phyloP scores from a whole-genome alignment of 2,888 invertebrate species.

The Hypena proboscidalis region DNA sequence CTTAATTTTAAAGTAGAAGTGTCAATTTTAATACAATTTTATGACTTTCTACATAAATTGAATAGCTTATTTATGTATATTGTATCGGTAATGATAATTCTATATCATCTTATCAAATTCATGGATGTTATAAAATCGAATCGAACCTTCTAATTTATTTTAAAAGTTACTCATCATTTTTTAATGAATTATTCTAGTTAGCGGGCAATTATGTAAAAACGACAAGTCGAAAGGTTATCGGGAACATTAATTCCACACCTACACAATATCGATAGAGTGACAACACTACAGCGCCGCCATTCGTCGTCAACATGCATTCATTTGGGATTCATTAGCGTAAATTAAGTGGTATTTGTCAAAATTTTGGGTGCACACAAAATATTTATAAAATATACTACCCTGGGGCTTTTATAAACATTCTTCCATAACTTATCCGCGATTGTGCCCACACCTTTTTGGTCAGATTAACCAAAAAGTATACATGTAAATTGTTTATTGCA shows the following conservation, averaged over 20 bases:
- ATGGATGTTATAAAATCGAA: slow-evolving; percentile 13
- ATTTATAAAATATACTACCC: slow-evolving; percentile 74
- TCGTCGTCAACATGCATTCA: slow-evolving; percentile 72
- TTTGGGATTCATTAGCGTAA: slow-evolving; percentile 81
- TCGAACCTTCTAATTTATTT: slow-evolving; percentile 23
- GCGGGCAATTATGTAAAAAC: slow-evolving; percentile 35
- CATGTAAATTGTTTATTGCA: slow-evolving; percentile 60
- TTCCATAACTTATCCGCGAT: slow-evolving; percentile 62
- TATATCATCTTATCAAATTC: slow-evolving; percentile 12
- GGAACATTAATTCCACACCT: slow-evolving; percentile 53
- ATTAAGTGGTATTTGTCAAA: slow-evolving; percentile 84
- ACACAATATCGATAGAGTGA: slow-evolving; percentile 46
- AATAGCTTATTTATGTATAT: slow-evolving; percentile 9
- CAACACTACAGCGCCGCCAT: slow-evolving; percentile 63
- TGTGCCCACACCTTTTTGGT: slow-evolving; percentile 60
- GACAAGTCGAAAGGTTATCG: slow-evolving; percentile 47
- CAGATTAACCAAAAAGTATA: slow-evolving; percentile 50
- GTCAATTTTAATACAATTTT: slow-evolving; percentile 6
- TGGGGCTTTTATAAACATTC: slow-evolving; percentile 58
- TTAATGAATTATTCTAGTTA: slow-evolving; percentile 32
- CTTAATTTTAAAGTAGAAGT: slow-evolving; percentile 8
- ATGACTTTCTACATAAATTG: slow-evolving; percentile 1
- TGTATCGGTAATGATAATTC: slow-evolving; percentile 7
- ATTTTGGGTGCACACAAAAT: slow-evolving; percentile 73
- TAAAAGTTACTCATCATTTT: slow-evolving; percentile 27